phyloP scores from a whole-genome alignment of 2,113 vertebrate genomes.

The Aphyosemion australe region DNA sequence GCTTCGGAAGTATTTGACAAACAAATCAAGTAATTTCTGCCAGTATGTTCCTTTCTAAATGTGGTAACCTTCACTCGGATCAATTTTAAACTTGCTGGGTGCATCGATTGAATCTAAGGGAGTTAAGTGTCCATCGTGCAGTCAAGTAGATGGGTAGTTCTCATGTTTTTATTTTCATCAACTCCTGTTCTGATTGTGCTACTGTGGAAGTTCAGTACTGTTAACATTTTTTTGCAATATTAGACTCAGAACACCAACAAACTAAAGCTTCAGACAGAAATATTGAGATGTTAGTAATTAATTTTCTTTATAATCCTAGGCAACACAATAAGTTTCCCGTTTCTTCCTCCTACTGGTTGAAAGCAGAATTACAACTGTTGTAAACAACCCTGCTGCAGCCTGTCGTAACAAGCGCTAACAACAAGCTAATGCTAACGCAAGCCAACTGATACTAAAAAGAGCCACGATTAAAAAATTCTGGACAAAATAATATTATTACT shows the following conservation, averaged over 20 bases:
- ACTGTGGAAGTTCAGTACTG: background rate
- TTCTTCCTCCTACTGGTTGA: no score
- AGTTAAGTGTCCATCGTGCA: background rate
- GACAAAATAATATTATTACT: no score
- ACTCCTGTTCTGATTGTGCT: background rate
- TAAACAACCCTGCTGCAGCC: no score
- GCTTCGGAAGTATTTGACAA: slow-evolving; percentile 7
- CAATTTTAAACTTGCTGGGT: background rate
- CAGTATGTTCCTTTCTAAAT: slow-evolving; percentile 3
- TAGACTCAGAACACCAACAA: background rate
- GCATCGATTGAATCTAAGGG: slow-evolving; percentile 1
- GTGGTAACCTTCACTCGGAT: background rate
- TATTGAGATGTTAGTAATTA: no score
- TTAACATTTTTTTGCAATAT: background rate
- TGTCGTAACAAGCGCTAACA: no score
- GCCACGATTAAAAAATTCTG: no score
- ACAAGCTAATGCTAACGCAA: no score
- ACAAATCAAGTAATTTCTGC: slow-evolving; percentile 1
- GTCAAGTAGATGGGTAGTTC: background rate
- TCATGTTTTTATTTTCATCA: background rate
- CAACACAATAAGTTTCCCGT: no score
- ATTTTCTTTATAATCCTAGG: no score
- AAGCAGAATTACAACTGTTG: no score
- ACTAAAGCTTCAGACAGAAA: background rate
- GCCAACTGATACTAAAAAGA: no score